A percentile compares a stretch with the other conserved stretches of the same genome.
These are phyloP conservation scores for Deroplatys truncata DNA, from an alignment of 2,888 invertebrate genomes.

Conservation along the genomic window DNA sequence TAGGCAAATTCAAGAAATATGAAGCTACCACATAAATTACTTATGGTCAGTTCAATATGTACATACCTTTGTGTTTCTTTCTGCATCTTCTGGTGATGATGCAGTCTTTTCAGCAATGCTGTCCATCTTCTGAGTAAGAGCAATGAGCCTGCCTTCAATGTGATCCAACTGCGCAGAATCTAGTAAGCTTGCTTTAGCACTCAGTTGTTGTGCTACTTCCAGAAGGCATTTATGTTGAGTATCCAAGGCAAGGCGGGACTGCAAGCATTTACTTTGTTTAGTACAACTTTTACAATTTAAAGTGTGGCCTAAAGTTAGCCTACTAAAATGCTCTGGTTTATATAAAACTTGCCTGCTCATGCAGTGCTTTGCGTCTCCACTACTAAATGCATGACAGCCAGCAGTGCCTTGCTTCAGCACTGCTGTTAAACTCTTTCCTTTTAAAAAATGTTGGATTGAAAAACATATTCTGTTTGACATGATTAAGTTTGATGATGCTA, in stretches of 20 bases:
- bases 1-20: not conserved
- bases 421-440: no score
- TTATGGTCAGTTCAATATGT: not conserved
- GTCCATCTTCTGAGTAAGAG: conserved; percentile 73
- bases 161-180: conserved; percentile 79
- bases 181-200: conserved; percentile 72
- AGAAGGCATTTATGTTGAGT: conserved; percentile 50
- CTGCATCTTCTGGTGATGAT: conserved; percentile 57
- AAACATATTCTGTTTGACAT: no score
- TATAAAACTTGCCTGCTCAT: no score
- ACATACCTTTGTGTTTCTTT: conserved; percentile 60
- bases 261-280: conserved; percentile 11
- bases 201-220: conserved; percentile 73
- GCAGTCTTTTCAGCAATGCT: conserved; percentile 60
- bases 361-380: no score
- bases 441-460: no score
- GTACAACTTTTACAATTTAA: not conserved
- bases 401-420: no score
- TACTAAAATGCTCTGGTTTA: no score
- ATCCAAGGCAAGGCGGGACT: conserved; percentile 36
- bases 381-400: no score
- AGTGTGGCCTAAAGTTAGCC: not conserved
- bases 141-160: conserved; percentile 74
- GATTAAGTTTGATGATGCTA: no score
- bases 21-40: not conserved